A percentile compares a stretch with the other conserved stretches of the same genome.
These are phyloP conservation scores for Leucophora obtusa DNA, from an alignment of 2,888 invertebrate species.

Conservation along the genomic window DNA sequence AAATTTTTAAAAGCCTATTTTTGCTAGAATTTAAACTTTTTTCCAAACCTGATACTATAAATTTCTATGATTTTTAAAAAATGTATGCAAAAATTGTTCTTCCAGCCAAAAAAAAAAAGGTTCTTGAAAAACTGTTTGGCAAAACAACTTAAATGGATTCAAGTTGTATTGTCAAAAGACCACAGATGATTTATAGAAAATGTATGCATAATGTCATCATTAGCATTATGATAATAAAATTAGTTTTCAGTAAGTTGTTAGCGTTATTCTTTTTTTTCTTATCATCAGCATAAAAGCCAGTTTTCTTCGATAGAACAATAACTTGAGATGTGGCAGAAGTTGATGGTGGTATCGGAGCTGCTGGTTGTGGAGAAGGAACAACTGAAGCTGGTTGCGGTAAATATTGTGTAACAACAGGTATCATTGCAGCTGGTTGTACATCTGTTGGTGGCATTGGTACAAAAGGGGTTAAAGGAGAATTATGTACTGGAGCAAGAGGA, in stretches of 20 bases:
- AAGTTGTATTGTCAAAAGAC: no score
- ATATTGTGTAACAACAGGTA: neutral
- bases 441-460: neutral
- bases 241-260: neutral
- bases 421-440: neutral
- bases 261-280: conserved; percentile 27
- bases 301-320: conserved; percentile 31
- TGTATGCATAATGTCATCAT: neutral
- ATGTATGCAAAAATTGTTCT: no score
- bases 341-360: neutral
- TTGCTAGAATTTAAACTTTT: no score
- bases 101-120: no score
- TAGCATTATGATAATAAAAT: conserved; percentile 6
- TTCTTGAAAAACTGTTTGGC: no score
- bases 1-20: no score
- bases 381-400: conserved; percentile 15
- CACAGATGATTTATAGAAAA: conserved; percentile 28
- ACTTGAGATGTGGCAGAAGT: conserved; percentile 20
- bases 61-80: no score
- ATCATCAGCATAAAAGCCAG: conserved; percentile 31
- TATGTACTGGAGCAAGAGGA: no score
- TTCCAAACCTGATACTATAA: no score
- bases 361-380: conserved; percentile 12
- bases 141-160: no score
- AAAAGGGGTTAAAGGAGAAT: neutral